phyloP scores from a whole-genome alignment of 1,140 invertebrate species.

The Adelges cooleyi region DNA sequence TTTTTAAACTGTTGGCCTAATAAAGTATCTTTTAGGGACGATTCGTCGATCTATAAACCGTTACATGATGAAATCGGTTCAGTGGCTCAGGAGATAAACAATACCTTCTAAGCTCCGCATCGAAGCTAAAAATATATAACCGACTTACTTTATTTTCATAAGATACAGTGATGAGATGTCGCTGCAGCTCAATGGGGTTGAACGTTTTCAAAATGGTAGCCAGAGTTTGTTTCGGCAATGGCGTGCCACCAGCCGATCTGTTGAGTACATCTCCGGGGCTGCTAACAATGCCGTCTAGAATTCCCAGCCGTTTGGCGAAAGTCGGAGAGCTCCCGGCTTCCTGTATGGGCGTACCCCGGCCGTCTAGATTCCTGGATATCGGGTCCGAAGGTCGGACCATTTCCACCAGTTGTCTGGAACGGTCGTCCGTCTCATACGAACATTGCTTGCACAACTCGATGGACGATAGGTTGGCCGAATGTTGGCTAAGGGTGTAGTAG shows the following conservation, averaged over 20 bases:
- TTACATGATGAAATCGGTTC: too few relatives aligned
- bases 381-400: constrained; percentile 28
- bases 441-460: constrained; percentile 7
- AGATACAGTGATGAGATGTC: constrained; percentile 66
- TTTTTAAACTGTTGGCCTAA: too few relatives aligned
- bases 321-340: neutral
- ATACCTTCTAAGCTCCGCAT: too few relatives aligned
- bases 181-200: constrained; percentile 66
- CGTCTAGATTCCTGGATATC: constrained; percentile 21
- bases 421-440: constrained; percentile 1
- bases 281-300: constrained; percentile 35
- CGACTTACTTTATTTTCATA: constrained; percentile 73
- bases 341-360: neutral
- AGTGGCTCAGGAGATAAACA: too few relatives aligned
- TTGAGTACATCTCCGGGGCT: constrained; percentile 30
- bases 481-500: constrained; percentile 22
- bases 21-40: too few relatives aligned
- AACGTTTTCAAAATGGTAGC: constrained; percentile 68
- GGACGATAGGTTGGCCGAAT: constrained; percentile 5
- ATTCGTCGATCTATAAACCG: too few relatives aligned
- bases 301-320: constrained; percentile 30
- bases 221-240: constrained; percentile 49
- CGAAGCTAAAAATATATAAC: too few relatives aligned
- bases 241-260: constrained; percentile 29
- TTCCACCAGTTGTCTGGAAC: neutral